These are phyloP conservation scores for Listronotus oregonensis DNA, from an alignment of 1,140 invertebrate genomes.

Conservation along the genomic window DNA sequence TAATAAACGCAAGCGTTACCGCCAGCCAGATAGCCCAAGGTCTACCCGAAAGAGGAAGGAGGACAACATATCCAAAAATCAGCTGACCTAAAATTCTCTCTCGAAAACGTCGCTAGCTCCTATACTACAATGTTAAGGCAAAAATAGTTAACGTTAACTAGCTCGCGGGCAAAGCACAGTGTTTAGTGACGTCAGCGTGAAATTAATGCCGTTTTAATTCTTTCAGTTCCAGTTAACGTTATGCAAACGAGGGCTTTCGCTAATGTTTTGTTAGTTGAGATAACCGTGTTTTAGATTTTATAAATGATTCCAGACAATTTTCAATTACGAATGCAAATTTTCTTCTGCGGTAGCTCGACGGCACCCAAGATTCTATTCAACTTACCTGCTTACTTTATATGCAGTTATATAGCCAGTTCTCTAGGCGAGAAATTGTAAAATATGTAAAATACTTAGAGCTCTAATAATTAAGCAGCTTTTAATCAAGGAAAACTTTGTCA, in stretches of 20 bases:
- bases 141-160: background rate
- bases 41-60: no score
- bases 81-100: no score
- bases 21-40: no score
- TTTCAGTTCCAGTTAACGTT: constrained; percentile 18
- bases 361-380: constrained; percentile 25
- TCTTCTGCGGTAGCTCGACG: constrained; percentile 17
- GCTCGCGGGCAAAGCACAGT: background rate
- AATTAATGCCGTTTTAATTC: constrained; percentile 32
- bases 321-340: constrained; percentile 43
- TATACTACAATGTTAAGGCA: no score
- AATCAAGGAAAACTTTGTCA: constrained; percentile 31
- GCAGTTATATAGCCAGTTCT: constrained; percentile 28
- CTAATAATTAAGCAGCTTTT: constrained; percentile 33
- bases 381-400: constrained; percentile 33
- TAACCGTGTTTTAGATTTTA: constrained; percentile 30
- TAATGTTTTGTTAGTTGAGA: constrained; percentile 31
- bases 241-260: constrained; percentile 31
- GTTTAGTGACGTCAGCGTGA: constrained; percentile 26
- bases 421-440: constrained; percentile 23
- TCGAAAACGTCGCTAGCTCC: no score
- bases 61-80: no score
- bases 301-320: constrained; percentile 38
- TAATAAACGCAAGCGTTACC: no score
- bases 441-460: constrained; percentile 33